These are phyloP conservation scores for Lytechinus pictus DNA, from an alignment of 35 echinoderm and acorn worm species.

Conservation along the genomic window DNA sequence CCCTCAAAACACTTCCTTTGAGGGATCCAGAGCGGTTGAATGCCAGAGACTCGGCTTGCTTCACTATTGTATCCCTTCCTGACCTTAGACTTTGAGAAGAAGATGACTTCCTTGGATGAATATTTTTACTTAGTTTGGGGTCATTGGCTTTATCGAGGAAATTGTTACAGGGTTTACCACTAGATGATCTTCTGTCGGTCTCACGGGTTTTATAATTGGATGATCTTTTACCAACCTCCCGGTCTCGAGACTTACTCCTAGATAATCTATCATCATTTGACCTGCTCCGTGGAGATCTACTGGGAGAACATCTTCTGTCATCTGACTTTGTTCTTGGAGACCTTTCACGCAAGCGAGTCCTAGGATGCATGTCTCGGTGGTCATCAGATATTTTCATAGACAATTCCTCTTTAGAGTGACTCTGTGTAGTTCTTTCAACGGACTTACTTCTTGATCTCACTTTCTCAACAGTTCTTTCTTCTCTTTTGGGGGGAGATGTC, in stretches of 20 bases:
- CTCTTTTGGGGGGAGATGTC: neutral
- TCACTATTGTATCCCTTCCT: neutral
- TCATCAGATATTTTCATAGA: neutral
- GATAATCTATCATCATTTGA: neutral
- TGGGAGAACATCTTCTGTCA: neutral
- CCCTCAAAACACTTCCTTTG: neutral
- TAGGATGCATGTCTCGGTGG: neutral
- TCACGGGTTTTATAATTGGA: neutral
- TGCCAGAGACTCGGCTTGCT: neutral
- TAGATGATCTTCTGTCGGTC: neutral
- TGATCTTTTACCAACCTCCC: neutral
- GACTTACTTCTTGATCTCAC: neutral
- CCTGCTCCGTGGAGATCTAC: neutral
- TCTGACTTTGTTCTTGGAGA: neutral
- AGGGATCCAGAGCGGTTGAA: neutral
- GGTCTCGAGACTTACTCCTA: neutral
- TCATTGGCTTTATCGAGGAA: neutral
- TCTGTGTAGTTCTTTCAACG: neutral
- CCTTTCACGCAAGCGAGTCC: neutral
- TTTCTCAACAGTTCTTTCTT: neutral
- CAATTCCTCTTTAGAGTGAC: no score
- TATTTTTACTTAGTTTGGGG: neutral
- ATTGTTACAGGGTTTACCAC: neutral
- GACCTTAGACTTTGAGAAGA: neutral
- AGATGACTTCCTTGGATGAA: neutral